These are phyloP conservation scores for Mastigias papua DNA, from an alignment of 30 jellyfish, hydroid and myxozoan genomes.

Conservation along the genomic window DNA sequence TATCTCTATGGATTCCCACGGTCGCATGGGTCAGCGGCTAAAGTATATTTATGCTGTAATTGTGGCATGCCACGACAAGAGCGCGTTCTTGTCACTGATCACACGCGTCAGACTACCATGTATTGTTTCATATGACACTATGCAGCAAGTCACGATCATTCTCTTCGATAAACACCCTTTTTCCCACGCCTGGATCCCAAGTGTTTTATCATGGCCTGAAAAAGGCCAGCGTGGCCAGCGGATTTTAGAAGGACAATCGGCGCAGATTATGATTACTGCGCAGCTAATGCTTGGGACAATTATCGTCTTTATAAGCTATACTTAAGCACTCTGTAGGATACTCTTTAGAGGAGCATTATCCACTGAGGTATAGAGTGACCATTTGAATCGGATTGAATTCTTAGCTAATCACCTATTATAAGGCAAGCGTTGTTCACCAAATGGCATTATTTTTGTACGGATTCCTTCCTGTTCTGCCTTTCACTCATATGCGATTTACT, in stretches of 20 bases:
- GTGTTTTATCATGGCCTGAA: constrained; percentile 62
- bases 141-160: constrained; percentile 30
- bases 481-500: no score
- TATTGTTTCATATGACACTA: constrained; percentile 14
- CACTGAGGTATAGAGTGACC: neutral
- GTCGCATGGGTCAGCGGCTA: constrained; percentile 70
- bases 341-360: neutral
- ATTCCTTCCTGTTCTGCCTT: no score
- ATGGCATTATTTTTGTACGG: no score
- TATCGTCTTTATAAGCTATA: constrained; percentile 7
- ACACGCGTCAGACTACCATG: constrained; percentile 48
- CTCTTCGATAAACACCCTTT: constrained; percentile 28
- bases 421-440: no score
- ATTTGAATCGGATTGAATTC: neutral
- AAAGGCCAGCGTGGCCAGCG: constrained; percentile 87
- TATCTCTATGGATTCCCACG: no score
- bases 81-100: constrained; percentile 31
- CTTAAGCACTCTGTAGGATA: constrained; percentile 39
- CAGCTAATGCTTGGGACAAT: constrained; percentile 24
- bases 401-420: neutral
- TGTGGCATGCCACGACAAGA: constrained; percentile 36
- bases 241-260: constrained; percentile 50
- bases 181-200: constrained; percentile 67
- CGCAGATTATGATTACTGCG: constrained; percentile 56
- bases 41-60: constrained; percentile 14